Conservation (phyloP, 2,888 invertebrate species). For the Heterodera filipjevi region DNA sequence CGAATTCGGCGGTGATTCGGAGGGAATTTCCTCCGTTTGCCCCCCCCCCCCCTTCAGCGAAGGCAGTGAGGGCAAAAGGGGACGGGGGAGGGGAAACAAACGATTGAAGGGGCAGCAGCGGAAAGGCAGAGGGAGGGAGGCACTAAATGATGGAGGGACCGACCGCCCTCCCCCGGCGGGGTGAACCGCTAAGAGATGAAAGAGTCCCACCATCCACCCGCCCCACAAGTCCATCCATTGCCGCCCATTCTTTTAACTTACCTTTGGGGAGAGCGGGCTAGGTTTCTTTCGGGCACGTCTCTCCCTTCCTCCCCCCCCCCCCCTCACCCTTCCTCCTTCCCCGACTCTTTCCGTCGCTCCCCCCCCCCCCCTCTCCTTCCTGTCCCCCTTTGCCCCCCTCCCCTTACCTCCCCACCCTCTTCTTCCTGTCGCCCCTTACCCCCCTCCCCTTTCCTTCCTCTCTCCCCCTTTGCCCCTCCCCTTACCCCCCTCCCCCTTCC, state of each 20-base stretch:
- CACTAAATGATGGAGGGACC: background rate
- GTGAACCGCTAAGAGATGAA: background rate
- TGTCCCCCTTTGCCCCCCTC: background rate
- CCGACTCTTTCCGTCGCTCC: too few species aligned
- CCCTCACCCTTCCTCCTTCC: too few species aligned
- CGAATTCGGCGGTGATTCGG: background rate
- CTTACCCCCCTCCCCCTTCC: background rate
- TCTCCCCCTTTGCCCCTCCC: background rate
- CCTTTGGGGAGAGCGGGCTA: too few species aligned
- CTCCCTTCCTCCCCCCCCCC: too few species aligned
- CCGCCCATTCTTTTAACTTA: too few species aligned
- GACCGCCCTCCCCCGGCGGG: background rate
- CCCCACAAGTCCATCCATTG: background rate
- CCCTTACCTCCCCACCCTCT: too few species aligned
- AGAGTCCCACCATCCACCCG: too few species aligned
- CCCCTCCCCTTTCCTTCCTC: background rate
- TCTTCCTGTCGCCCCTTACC: too few species aligned
- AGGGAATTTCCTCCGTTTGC: slow-evolving; percentile 1
- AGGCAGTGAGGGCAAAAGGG: background rate
- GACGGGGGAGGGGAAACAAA: slow-evolving; percentile 7
- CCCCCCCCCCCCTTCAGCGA: background rate
- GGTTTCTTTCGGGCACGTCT: too few species aligned
- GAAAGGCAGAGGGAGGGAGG: background rate
- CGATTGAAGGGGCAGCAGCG: background rate
- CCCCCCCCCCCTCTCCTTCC: background rate